Percentiles rank a stretch among this genome's conserved stretches.
phyloP scores from a whole-genome alignment of 2,113 vertebrate genomes.

The human (Homo sapiens) region DNA sequence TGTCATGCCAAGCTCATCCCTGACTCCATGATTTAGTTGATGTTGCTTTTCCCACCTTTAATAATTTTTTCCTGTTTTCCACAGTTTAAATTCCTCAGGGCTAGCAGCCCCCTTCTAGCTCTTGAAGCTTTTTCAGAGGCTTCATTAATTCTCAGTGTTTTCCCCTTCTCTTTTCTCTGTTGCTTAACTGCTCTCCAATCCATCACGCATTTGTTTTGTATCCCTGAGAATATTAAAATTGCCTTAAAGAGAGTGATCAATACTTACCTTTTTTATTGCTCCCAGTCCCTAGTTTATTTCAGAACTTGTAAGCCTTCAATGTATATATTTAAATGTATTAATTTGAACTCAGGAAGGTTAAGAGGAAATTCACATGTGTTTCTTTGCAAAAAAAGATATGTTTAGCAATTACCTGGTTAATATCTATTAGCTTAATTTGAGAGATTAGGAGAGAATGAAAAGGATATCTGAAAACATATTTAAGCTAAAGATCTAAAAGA shows the following conservation, averaged over 20 bases:
- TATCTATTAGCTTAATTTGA: conserved; percentile 4
- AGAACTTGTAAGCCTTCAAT: background rate
- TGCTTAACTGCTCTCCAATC: background rate
- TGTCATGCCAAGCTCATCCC: background rate
- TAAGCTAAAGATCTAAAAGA: background rate
- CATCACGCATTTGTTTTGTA: background rate
- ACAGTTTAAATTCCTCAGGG: background rate
- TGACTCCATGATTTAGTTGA: background rate
- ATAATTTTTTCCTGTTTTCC: background rate
- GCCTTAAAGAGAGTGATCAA: background rate
- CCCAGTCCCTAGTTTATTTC: background rate
- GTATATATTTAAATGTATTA: background rate
- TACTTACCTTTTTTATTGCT: background rate
- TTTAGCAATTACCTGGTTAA: conserved; percentile 1
- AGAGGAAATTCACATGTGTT: background rate
- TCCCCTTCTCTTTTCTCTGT: background rate
- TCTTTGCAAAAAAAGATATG: background rate
- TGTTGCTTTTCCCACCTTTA: background rate
- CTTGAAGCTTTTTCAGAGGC: background rate
- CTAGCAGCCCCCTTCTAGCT: background rate
- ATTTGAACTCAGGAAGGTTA: background rate
- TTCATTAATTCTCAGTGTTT: background rate
- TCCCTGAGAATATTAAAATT: background rate
- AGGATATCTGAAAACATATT: background rate
- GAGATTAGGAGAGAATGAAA: background rate